Conservation (phyloP, 2,113 vertebrate species). For the Sander vitreus region DNA sequence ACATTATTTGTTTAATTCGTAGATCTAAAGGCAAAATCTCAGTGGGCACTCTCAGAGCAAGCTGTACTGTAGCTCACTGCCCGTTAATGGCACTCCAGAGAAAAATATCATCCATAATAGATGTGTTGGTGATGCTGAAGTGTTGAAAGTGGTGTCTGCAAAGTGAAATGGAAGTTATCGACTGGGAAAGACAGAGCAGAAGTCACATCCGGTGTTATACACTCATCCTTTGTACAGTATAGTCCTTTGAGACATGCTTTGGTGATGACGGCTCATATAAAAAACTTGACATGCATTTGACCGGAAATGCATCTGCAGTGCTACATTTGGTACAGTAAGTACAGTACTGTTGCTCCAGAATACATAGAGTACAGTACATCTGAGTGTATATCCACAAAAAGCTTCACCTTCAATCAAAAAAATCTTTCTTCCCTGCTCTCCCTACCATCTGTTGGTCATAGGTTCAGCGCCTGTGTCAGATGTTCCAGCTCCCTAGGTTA, state of each 20-base stretch:
- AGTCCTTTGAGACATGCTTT: neutral
- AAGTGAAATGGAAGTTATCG: neutral
- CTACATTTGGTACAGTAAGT: neutral
- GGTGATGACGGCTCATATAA: neutral
- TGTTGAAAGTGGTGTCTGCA: neutral
- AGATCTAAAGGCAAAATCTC: neutral
- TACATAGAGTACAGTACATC: constrained; percentile 10
- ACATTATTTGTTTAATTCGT: neutral
- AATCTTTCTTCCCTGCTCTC: constrained; percentile 16
- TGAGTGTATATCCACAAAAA: constrained; percentile 24
- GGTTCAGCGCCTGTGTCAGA: constrained; percentile 74
- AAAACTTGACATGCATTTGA: constrained; percentile 13
- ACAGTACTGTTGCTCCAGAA: neutral
- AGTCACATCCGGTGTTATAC: constrained; percentile 14
- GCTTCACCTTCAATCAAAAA: constrained; percentile 2
- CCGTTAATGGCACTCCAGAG: neutral
- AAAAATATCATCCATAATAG: neutral
- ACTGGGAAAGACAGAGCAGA: neutral
- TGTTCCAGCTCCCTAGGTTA: constrained; percentile 72
- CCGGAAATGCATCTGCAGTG: neutral
- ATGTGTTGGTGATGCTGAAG: constrained; percentile 4
- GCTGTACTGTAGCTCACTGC: constrained; percentile 1
- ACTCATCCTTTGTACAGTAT: neutral
- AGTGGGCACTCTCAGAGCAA: neutral
- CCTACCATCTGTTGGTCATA: constrained; percentile 66